Percentiles rank a stretch among this genome's conserved stretches.
Conservation (phyloP, 2,113 vertebrate genomes). For the Tringa solitaria region DNA sequence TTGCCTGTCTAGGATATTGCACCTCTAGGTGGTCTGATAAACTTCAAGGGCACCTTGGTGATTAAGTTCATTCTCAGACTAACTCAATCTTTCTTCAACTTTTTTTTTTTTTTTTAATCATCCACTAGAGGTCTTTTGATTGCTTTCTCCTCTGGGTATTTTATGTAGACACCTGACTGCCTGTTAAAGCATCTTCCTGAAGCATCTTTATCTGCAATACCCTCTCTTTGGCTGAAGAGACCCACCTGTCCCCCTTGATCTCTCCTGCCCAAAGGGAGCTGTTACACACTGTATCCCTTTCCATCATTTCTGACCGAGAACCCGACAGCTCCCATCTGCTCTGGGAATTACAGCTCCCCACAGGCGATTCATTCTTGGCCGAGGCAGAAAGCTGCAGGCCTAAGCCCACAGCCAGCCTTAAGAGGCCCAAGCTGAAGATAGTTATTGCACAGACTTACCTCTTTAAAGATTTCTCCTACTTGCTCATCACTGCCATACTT, state of each 20-base stretch:
- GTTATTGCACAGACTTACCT: not conserved
- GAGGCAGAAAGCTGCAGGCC: not conserved
- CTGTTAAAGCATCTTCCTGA: not conserved
- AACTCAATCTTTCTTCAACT: not conserved
- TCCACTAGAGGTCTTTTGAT: conserved; percentile 7
- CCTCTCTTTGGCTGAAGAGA: not conserved
- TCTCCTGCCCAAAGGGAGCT: not conserved
- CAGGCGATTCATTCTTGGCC: not conserved
- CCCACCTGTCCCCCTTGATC: not conserved
- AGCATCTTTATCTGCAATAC: not conserved
- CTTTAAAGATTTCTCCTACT: not conserved
- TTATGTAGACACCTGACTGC: not conserved
- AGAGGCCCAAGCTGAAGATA: not conserved
- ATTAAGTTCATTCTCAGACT: conserved; percentile 15
- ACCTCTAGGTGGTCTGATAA: conserved; percentile 57
- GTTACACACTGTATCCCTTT: not conserved
- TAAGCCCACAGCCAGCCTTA: not conserved
- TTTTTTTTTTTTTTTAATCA: not conserved
- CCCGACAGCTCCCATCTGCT: not conserved
- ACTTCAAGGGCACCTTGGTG: conserved; percentile 30
- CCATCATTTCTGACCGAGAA: not conserved
- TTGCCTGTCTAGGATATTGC: conserved; percentile 27
- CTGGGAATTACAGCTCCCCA: not conserved
- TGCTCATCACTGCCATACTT: not conserved
- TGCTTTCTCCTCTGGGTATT: conserved; percentile 34